Base-by-base conservation (phyloP, 2,113 vertebrate species). In the Corythornis vintsioides region DNA sequence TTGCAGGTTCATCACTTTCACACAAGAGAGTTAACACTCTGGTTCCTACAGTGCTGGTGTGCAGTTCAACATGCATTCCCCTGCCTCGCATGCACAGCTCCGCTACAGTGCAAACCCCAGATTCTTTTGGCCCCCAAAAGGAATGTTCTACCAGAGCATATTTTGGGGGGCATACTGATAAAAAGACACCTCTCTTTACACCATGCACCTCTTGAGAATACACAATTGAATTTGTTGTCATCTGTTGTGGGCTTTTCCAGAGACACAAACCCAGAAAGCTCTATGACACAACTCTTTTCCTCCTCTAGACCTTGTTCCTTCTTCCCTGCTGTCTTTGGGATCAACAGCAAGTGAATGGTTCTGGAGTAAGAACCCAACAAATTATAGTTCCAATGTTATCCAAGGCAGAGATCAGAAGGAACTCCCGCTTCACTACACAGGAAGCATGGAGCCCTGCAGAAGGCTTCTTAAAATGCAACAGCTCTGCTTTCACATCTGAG, bases 201-300 rank as follows among this genome's bases (percentile, higher is more conserved):
- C 10, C 40, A 25, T 7, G 52, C n/a, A 87, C 28, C 57, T 88
- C 80, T 77, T 55, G 52, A 86, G 45, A 50, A 15, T 83, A 75
- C 63, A 77, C 35, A 6, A 35, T 56, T 6, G 2, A 64, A 40
- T 69, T 47, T 40, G 4, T 47, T 35, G 35, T 15, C 22, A 35
- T 64, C 28, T 63, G 3, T 0, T 63, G 25, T 29, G 63, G 60
- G 60, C 22, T 92, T 77, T 70, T 77, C 38, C 43, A 24, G 17
- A 83, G 69, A 93, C 93, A 73, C 21, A 76, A 31, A 15, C 64
- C 89, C 84, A 86, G 66, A 92, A 48, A 96, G 35, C 50, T 63
- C 91, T 70, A 9, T 17, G 42, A 64, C 53, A 73, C 20, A 83
- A 76, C 55, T 40, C 48, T 25, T 47, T 79, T 43, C 24, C 20